Evolutionary conservation across 1,140 invertebrate genomes (phyloP).

Genomic region (Drosophila miranda): DNA sequence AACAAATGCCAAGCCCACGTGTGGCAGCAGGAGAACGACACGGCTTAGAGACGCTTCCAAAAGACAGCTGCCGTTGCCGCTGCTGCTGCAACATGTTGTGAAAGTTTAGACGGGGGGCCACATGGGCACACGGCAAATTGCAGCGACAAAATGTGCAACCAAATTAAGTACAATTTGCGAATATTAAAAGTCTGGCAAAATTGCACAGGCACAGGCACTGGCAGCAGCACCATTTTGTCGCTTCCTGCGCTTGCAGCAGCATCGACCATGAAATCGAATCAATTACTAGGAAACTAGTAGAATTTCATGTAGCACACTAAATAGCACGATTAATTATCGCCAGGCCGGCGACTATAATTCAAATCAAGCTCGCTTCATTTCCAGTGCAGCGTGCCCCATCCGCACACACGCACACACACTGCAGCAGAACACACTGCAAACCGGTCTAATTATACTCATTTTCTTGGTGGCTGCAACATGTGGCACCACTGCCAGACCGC

Average conservation of each 20-base stretch:
- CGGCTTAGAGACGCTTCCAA: slow-evolving; percentile 12
- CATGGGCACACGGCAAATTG: slow-evolving; percentile 46
- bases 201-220: slow-evolving; percentile 37
- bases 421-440: slow-evolving; percentile 67
- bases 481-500: slow-evolving; percentile 31
- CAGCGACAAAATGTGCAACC: slow-evolving; percentile 72
- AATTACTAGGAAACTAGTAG: slow-evolving; percentile 80
- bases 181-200: slow-evolving; percentile 75
- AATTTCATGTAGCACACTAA: slow-evolving; percentile 80
- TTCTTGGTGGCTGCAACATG: slow-evolving; percentile 72
- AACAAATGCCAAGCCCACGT: slow-evolving; percentile 31
- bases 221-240: slow-evolving; percentile 14
- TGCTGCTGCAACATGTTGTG: slow-evolving; percentile 69
- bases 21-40: slow-evolving; percentile 13
- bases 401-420: slow-evolving; percentile 39
- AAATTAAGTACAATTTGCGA: slow-evolving; percentile 79
- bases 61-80: slow-evolving; percentile 19
- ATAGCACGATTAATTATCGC: slow-evolving; percentile 80
- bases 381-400: slow-evolving; percentile 31
- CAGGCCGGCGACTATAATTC: slow-evolving; percentile 72
- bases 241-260: slow-evolving; percentile 15
- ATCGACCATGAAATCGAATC: slow-evolving; percentile 68
- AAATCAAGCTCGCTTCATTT: slow-evolving; percentile 65
- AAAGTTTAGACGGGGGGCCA: slow-evolving; percentile 50
- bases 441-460: slow-evolving; percentile 80